These are phyloP conservation scores for Aphelinus atriplicis DNA, from an alignment of 1,140 invertebrate species.

Conservation along the genomic window DNA sequence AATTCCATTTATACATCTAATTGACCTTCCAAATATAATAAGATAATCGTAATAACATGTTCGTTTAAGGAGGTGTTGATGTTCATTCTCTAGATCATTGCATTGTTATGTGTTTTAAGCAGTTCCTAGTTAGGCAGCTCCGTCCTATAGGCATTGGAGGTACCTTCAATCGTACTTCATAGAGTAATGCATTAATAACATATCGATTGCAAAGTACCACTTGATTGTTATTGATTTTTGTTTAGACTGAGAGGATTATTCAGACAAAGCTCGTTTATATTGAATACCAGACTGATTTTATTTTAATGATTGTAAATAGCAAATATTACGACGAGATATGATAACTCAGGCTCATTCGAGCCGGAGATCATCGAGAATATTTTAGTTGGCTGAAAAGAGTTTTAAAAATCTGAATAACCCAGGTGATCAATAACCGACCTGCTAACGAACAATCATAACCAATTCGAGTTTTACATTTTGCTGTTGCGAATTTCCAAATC, in stretches of 20 bases:
- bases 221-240: constrained; percentile 34
- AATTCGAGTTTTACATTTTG: neutral
- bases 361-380: constrained; percentile 14
- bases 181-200: constrained; percentile 9
- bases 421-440: neutral
- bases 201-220: neutral
- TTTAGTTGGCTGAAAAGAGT: neutral
- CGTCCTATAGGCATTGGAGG: constrained; percentile 43
- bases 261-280: constrained; percentile 1
- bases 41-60: no score
- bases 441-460: neutral
- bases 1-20: no score
- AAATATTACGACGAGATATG: constrained; percentile 11
- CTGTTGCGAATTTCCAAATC: neutral
- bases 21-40: no score
- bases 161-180: constrained; percentile 23
- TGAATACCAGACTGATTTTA: constrained; percentile 32
- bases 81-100: constrained; percentile 22
- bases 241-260: neutral
- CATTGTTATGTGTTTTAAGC: constrained; percentile 42
- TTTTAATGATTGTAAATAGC: constrained; percentile 32
- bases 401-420: neutral
- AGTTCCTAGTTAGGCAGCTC: constrained; percentile 53
- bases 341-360: constrained; percentile 23
- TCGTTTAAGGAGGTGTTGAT: neutral